Conservation (phyloP, 2,797 vertebrate species). For the Denticeps clupeoides region DNA sequence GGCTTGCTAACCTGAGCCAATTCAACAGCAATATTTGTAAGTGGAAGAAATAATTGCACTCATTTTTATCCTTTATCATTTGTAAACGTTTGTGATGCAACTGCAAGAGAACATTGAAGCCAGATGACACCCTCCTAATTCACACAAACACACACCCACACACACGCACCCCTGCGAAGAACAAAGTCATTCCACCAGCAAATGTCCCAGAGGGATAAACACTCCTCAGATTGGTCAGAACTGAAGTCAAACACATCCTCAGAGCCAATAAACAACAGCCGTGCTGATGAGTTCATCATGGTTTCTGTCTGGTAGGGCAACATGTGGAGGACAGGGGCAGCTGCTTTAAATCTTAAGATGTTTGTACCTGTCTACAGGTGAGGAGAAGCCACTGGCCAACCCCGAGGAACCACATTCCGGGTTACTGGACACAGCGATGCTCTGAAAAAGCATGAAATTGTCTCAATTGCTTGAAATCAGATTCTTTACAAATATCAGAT, state of each 20-base stretch:
- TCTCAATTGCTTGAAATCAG: no score
- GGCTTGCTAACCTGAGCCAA: no score
- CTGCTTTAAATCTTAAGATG: not conserved
- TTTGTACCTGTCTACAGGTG: slow-evolving; percentile 77
- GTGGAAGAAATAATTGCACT: no score
- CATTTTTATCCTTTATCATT: no score
- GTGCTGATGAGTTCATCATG: no score
- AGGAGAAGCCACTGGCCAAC: slow-evolving; percentile 68
- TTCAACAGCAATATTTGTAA: no score
- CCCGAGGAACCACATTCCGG: slow-evolving; percentile 46
- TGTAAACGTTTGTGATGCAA: no score
- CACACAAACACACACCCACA: not conserved
- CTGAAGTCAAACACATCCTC: slow-evolving; percentile 27
- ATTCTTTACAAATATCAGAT: not conserved
- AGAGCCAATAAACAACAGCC: no score
- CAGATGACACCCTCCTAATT: slow-evolving; percentile 18
- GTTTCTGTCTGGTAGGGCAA: no score
- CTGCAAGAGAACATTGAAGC: slow-evolving; percentile 13
- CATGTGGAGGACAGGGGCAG: not conserved
- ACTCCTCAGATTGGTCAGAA: slow-evolving; percentile 31
- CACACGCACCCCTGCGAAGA: slow-evolving; percentile 24
- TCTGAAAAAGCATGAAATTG: slow-evolving; percentile 51
- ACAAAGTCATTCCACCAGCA: slow-evolving; percentile 26
- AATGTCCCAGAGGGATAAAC: slow-evolving; percentile 34
- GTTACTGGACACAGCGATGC: slow-evolving; percentile 70